Evolutionary conservation across 1,140 invertebrate genomes (phyloP).

Genomic region (Anastrepha ludens): DNA sequence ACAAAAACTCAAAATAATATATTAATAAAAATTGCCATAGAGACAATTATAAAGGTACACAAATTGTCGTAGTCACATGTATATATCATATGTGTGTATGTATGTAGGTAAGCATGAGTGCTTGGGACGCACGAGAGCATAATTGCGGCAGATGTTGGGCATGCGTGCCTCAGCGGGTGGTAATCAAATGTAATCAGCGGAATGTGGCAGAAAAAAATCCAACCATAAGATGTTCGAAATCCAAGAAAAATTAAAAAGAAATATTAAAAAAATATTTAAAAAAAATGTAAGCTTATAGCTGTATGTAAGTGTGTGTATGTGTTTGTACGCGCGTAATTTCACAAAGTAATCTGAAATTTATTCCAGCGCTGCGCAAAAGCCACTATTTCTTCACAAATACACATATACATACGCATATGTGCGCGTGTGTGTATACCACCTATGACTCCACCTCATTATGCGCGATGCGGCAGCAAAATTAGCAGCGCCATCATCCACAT

Average conservation of each 20-base stretch:
- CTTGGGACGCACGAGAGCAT: not conserved
- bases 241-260: not conserved
- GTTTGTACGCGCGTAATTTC: not conserved
- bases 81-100: not conserved
- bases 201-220: not conserved
- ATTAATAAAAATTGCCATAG: too few relatives aligned
- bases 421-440: not conserved
- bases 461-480: not conserved
- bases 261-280: constrained; percentile 7
- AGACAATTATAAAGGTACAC: too few relatives aligned
- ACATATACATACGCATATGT: not conserved
- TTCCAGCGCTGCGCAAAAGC: not conserved
- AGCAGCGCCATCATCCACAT: not conserved
- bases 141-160: constrained; percentile 34
- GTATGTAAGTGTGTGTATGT: not conserved
- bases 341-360: constrained; percentile 11
- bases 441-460: constrained; percentile 26
- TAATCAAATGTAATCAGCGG: constrained; percentile 36
- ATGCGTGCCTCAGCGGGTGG: constrained; percentile 51
- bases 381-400: not conserved
- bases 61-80: not conserved
- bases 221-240: not conserved
- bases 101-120: not conserved
- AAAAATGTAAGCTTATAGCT: not conserved
- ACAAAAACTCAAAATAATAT: too few relatives aligned